Evolutionary conservation across 1,140 invertebrate species (phyloP).

Genomic region (Gonioctena quinquepunctata): DNA sequence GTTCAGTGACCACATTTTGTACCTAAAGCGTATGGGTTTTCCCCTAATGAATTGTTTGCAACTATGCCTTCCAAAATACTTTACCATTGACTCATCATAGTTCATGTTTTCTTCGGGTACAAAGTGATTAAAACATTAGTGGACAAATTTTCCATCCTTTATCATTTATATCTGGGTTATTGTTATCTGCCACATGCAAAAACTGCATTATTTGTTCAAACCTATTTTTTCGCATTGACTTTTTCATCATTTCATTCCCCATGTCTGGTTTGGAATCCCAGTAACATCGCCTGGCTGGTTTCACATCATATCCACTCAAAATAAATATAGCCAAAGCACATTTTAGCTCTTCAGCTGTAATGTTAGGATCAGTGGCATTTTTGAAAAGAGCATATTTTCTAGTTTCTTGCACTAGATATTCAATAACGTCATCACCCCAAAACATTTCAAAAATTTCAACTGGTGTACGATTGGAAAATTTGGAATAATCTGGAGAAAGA

Average conservation of each 20-base stretch:
- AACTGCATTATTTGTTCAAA: conserved; percentile 28
- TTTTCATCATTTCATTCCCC: conserved; percentile 12
- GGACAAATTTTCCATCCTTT: conserved; percentile 33
- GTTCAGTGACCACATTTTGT: conserved; percentile 30
- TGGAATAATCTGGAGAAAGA: conserved; percentile 11
- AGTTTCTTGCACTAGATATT: too few relatives aligned
- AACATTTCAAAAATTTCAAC: conserved; percentile 24
- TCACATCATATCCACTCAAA: conserved; percentile 25
- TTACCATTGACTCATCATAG: conserved; percentile 19
- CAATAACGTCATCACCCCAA: conserved; percentile 10
- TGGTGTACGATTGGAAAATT: not conserved
- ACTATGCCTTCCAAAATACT: conserved; percentile 38
- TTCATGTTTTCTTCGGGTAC: conserved; percentile 15
- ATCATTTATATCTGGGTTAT: conserved; percentile 11
- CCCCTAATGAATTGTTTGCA: conserved; percentile 37
- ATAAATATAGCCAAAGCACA: conserved; percentile 31
- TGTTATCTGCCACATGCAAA: conserved; percentile 26
- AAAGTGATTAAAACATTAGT: conserved; percentile 23
- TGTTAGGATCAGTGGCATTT: conserved; percentile 19
- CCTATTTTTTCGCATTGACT: conserved; percentile 16
- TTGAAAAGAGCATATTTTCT: conserved; percentile 25
- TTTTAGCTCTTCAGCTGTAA: conserved; percentile 27
- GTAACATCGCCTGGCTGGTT: conserved; percentile 23
- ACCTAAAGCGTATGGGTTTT: conserved; percentile 33
- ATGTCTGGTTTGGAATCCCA: conserved; percentile 29